These are phyloP conservation scores for Gephyroberyx darwinii DNA, from an alignment of 2,797 vertebrate species.

Conservation along the genomic window DNA sequence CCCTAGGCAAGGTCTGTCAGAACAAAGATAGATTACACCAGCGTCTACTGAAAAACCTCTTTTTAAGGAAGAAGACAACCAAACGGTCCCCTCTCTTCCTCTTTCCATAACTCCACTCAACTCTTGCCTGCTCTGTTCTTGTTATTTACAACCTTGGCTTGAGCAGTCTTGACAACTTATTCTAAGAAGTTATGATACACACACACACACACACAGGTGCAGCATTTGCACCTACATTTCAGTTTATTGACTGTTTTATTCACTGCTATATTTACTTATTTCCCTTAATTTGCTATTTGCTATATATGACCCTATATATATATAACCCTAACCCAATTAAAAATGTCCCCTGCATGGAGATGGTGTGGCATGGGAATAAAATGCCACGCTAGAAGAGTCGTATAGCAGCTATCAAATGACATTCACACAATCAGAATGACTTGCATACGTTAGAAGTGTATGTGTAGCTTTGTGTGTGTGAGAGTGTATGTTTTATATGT, in stretches of 20 bases:
- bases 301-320: no score
- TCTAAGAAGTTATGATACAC: slow-evolving; percentile 1
- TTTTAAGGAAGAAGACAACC: not conserved
- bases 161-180: slow-evolving; percentile 13
- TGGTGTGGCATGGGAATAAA: no score
- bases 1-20: not conserved
- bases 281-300: no score
- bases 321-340: no score
- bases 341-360: no score
- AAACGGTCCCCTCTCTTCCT: slow-evolving; percentile 4
- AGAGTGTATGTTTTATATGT: not conserved
- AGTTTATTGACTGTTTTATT: no score
- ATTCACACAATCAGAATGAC: no score
- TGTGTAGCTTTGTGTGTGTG: not conserved
- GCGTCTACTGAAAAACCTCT: not conserved
- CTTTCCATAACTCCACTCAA: slow-evolving; percentile 8
- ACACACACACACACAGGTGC: not conserved
- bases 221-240: not conserved
- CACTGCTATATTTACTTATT: no score
- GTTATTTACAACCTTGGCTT: slow-evolving; percentile 28
- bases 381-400: no score
- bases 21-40: not conserved
- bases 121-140: not conserved
- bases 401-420: no score
- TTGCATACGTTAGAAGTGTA: not conserved